Evolutionary conservation across 1,140 invertebrate species (phyloP), one percentile per base, ranked within the genome.

Genomic region (Archivesica marissinica): DNA sequence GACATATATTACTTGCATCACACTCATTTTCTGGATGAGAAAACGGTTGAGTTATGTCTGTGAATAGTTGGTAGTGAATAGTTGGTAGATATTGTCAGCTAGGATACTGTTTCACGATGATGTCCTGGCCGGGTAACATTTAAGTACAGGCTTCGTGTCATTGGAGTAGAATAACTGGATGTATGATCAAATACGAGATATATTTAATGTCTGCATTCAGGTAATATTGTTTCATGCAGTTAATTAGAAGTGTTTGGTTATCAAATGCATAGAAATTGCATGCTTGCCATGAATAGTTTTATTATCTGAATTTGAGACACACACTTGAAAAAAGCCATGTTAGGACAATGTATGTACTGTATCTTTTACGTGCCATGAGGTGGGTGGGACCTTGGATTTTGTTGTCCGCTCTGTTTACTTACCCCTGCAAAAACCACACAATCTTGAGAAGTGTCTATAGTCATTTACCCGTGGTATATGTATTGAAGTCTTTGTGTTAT

Each of bases 321-420:
- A 33, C 59, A 64, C 59, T 64, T 64, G 59, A 64, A 3, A 64
- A 64, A 64, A 25, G 59, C 30, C 59, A 64, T 3, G 30, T 35
- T 28, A 25, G 7, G 23, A 64, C 59, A 64, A 64, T 25, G 25
- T 64, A 17, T 11, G 30, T 64, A 35, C 38, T 64, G 59, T 64
- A 35, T n/a, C 28, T 64, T 25, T 59, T 30, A 28, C 25, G n/a
- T 30, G 28, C 33, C 11, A 15, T 6, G 30, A 64, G n/a, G n/a
- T n/a, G n/a, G n/a, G n/a, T 20, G 30, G 59, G 59, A 35, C 59
- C 59, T 35, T 64, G 59, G 59, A 35, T 35, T 64, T 64, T 20
- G 15, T 13, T 64, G 59, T 64, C 33, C 59, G 33, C n/a, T 64
- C 28, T 13, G n/a, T 64, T 15, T 64, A 35, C 25, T 15, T 64